Conservation (phyloP, 2,797 vertebrate species). For the Uromys caudimaculatus region DNA sequence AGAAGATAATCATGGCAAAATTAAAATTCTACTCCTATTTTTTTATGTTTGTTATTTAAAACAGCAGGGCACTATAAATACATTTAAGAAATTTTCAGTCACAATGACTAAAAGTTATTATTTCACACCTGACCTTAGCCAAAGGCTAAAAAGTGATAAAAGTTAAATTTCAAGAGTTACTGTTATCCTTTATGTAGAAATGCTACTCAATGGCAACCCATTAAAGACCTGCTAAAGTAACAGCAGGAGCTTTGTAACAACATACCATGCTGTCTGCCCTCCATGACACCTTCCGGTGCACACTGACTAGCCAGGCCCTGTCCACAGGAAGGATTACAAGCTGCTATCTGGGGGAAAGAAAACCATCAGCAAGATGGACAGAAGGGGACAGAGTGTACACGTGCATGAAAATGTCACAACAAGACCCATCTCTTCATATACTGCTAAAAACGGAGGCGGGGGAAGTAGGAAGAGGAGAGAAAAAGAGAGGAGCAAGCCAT, state of each 20-base stretch:
- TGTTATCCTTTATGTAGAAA: background rate
- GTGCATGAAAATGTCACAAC: background rate
- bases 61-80: background rate
- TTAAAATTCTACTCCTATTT: background rate
- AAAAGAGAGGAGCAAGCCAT: background rate
- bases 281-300: background rate
- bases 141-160: background rate
- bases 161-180: background rate
- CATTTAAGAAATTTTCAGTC: background rate
- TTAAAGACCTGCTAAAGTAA: background rate
- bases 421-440: background rate
- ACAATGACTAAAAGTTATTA: slow-evolving; percentile 4
- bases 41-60: background rate
- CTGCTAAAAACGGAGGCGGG: background rate
- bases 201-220: background rate
- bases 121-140: background rate
- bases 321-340: background rate
- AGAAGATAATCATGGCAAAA: background rate
- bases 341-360: background rate
- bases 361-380: background rate
- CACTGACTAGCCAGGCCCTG: background rate
- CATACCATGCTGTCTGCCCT: background rate
- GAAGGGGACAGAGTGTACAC: background rate
- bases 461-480: background rate
- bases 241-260: background rate